These are phyloP conservation scores for Trialeurodes vaporariorum DNA, from an alignment of 1,140 invertebrate genomes.

Conservation along the genomic window DNA sequence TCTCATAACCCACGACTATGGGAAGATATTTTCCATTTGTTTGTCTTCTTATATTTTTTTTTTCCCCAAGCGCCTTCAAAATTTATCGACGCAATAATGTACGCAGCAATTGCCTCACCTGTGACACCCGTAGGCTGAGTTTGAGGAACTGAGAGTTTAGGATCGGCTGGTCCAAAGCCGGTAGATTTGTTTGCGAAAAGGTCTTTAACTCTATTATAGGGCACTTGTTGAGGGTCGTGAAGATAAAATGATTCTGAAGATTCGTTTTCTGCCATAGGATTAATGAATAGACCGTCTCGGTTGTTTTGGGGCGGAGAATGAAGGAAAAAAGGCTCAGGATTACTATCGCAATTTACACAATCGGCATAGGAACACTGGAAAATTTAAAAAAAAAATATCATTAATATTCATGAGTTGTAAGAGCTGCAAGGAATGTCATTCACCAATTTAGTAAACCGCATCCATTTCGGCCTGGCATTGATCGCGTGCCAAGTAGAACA, in stretches of 20 bases:
- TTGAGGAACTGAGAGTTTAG: slow-evolving; percentile 3
- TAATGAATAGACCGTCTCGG: slow-evolving; percentile 68
- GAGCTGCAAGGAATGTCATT: neutral
- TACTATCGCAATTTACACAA: slow-evolving; percentile 38
- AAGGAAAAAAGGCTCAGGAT: slow-evolving; percentile 54
- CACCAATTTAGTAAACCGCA: too few relatives aligned
- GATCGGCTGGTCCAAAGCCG: slow-evolving; percentile 27
- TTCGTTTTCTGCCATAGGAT: slow-evolving; percentile 52
- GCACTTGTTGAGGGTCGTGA: slow-evolving; percentile 56
- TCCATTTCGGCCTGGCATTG: too few relatives aligned
- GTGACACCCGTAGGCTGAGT: slow-evolving; percentile 8
- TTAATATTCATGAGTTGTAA: slow-evolving; percentile 20
- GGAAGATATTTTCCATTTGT: too few relatives aligned
- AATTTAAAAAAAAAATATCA: slow-evolving; percentile 14
- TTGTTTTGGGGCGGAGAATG: slow-evolving; percentile 49
- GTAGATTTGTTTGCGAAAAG: slow-evolving; percentile 47
- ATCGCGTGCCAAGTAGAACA: too few relatives aligned
- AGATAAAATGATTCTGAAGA: slow-evolving; percentile 54
- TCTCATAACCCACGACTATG: too few relatives aligned
- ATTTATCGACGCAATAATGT: too few relatives aligned
- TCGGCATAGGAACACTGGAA: slow-evolving; percentile 41
- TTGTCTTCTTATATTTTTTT: too few relatives aligned
- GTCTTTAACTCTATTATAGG: slow-evolving; percentile 63
- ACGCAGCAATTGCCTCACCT: slow-evolving; percentile 23
- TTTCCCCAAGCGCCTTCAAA: too few relatives aligned